Conservation (phyloP, 2,113 vertebrate species). For the Clinocottus analis region DNA sequence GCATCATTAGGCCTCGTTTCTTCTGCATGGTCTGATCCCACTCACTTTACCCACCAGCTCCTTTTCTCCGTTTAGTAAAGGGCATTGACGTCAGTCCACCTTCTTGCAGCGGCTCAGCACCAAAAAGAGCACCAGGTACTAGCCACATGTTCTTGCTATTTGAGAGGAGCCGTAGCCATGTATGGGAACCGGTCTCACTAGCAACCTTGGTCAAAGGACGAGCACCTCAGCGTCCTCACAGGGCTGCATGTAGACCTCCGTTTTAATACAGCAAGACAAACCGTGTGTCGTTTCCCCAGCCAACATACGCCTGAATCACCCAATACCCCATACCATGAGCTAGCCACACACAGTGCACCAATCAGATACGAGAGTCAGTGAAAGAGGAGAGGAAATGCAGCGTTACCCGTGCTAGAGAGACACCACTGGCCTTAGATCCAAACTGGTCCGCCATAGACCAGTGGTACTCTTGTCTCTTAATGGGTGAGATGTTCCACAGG, state of each 20-base stretch:
- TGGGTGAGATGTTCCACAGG: conserved; percentile 30
- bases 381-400: neutral
- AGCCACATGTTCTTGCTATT: neutral
- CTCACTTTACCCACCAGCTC: neutral
- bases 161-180: neutral
- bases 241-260: conserved; percentile 43
- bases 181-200: conserved; percentile 7
- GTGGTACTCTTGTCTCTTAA: neutral
- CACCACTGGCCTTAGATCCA: neutral
- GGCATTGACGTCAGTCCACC: neutral
- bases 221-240: neutral
- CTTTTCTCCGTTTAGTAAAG: neutral
- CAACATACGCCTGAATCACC: conserved; percentile 4
- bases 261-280: conserved; percentile 6
- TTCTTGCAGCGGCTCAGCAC: neutral
- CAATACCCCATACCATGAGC: neutral
- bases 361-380: neutral
- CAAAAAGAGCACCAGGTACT: neutral
- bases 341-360: neutral
- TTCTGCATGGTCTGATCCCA: neutral
- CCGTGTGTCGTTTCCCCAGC: neutral
- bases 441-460: neutral
- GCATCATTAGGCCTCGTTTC: too few species aligned
- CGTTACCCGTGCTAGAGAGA: conserved; percentile 24
- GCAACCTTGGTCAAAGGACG: neutral